Evolutionary conservation across 1,140 invertebrate genomes (phyloP), one percentile per base, ranked within the genome.

Genomic region (Mizuhopecten yessoensis): DNA sequence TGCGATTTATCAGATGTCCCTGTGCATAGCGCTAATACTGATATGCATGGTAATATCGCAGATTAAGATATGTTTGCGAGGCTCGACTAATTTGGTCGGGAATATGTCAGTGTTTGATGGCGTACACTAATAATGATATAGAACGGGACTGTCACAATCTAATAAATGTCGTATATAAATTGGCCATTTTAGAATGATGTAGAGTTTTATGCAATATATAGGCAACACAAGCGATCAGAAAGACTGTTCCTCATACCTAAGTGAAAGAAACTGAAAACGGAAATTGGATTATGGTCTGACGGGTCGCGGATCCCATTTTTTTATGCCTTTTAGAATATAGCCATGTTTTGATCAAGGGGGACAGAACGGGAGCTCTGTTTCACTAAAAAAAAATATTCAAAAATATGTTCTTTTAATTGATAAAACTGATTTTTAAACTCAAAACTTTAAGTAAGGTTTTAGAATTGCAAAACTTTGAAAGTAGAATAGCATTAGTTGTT

Each of bases 161-260:
- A 75, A 75, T 75, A 75, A 75, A 75, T 75, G 57, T 75, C 57
- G 57, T 75, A 75, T 75, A 75, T 75, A 75, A 75, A 75, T 75
- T 75, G 57, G 57, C 57, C 57, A 75, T 75, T 75, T 75, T 75
- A 75, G 57, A 23, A 75, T 75, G 20, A 75, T 75, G 57, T 75
- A 23, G 29, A 75, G 57, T 75, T 75, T 75, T 75, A 75, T 75
- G 57, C 57, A 75, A 75, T 75, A 75, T 75, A 7, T 75, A 75
- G 57, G 57, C 57, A 29, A 75, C 57, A 75, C 57, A 75, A 75
- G 57, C n/a, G 23, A 75, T 75, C 57, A 23, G 3, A 75, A 29
- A n/a, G 57, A 29, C 57, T 75, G 11, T 75, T 17, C 11, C 23
- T 75, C 57, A 75, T 75, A 75, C 23, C 9, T 75, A 75, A 75